Evolutionary conservation across 2,113 vertebrate species (phyloP), one percentile per base, ranked within the genome.

Genomic region (Meleagris gallopavo): DNA sequence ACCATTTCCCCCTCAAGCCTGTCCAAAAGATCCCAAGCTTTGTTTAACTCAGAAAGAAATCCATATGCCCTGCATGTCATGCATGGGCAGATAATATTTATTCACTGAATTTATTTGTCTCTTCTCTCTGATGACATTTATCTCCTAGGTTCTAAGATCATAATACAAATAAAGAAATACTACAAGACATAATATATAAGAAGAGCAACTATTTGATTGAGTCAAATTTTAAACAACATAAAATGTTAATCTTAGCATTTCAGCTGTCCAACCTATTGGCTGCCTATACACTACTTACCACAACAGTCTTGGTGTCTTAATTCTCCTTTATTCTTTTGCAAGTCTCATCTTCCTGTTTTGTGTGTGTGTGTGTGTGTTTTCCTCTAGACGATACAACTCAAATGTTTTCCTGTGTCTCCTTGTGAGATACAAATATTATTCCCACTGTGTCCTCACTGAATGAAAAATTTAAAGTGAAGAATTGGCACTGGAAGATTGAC

Each of bases 371-470:
- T 27, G 25, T 54, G 14, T 54, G 52, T 58, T 64, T 94, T 70
- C 30, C 62, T 43, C 91, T 82, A 94, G 73, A 96, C 82, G 96
- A 95, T 89, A 55, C 55, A 91, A 30, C 40, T 66, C 88, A 88
- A 75, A 97, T 97, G 40, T 97, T 97, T 97, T 82, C 87, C 60
- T 91, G 73, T 10, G 2, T 97, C 88, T 97, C 93, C 93, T 97
- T 97, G 96, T 95, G 82, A 97, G 93, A 95, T 95, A 93, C 82
- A 97, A 95, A 95, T 27, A 96, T 95, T 95, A 97, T 97, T 97
- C 96, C 96, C 96, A 96, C 93, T 97, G 95, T 95, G 96, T 95
- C 91, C 57, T 96, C 88, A 62, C 64, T 96, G 96, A 98, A 98
- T 97, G 92, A 97, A 98, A 97, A 97, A 97, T 93, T 89, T 94